Conservation (phyloP, 2,888 invertebrate genomes). For the Patella caerulea region DNA sequence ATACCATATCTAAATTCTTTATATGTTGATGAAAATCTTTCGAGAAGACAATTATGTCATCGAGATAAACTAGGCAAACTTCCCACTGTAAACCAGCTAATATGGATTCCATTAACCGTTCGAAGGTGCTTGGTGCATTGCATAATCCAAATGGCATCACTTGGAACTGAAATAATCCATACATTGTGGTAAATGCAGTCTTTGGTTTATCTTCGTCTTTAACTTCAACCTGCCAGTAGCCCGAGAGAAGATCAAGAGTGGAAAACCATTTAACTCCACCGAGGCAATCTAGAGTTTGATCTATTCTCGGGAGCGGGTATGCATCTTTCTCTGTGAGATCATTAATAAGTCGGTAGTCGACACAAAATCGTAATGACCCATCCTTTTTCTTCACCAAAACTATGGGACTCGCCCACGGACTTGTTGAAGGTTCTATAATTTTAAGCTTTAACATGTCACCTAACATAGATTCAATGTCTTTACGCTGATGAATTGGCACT, state of each 20-base stretch:
- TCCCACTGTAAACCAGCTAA: constrained; percentile 3
- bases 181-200: neutral
- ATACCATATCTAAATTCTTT: too few relatives aligned
- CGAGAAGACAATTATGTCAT: too few relatives aligned
- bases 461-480: too few relatives aligned
- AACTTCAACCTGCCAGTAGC: neutral
- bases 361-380: too few relatives aligned
- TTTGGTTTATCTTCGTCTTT: neutral
- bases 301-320: neutral
- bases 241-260: neutral
- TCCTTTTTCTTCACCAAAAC: neutral
- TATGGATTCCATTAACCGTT: neutral
- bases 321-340: neutral
- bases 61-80: neutral
- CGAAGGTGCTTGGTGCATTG: neutral
- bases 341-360: too few relatives aligned
- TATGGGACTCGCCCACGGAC: neutral
- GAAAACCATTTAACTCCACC: neutral
- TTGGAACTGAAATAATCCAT: neutral
- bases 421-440: too few relatives aligned
- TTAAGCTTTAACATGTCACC: too few relatives aligned
- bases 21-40: too few relatives aligned
- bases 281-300: neutral
- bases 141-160: neutral
- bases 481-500: too few relatives aligned